phyloP scores from a whole-genome alignment of 2,797 vertebrate genomes.

The Melanogrammus aeglefinus region DNA sequence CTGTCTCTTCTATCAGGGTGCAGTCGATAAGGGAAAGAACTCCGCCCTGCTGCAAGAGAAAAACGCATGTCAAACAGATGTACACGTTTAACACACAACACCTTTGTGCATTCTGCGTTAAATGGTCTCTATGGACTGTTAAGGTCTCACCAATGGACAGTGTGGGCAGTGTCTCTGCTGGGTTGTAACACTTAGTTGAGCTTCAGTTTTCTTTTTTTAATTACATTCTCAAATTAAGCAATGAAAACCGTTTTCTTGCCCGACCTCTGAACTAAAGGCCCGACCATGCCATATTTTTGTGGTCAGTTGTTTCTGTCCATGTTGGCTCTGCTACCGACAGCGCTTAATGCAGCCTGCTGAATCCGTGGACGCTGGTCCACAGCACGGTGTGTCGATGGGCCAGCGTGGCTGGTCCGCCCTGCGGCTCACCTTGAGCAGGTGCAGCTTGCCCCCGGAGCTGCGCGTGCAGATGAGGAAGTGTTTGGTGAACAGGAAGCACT shows the following conservation, averaged over 20 bases:
- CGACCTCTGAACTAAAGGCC: too few relatives aligned
- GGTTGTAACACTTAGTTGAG: neutral
- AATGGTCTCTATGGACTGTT: neutral
- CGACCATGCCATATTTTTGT: too few relatives aligned
- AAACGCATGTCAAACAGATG: neutral
- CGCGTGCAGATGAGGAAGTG: slow-evolving; percentile 97
- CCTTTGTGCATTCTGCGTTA: too few relatives aligned
- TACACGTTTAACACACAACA: neutral
- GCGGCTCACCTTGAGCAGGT: slow-evolving; percentile 88
- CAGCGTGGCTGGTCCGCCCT: too few relatives aligned
- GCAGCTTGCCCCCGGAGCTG: slow-evolving; percentile 96
- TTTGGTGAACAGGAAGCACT: slow-evolving; percentile 98
- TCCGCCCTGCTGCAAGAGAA: slow-evolving; percentile 74
- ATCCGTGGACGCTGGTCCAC: too few relatives aligned
- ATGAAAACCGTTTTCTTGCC: too few relatives aligned
- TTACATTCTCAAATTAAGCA: too few relatives aligned
- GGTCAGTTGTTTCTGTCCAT: too few relatives aligned
- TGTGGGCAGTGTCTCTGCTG: neutral
- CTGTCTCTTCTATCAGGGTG: slow-evolving; percentile 91
- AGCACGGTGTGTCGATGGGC: too few relatives aligned
- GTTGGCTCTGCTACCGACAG: too few relatives aligned
- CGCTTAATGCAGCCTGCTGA: too few relatives aligned
- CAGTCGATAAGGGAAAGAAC: slow-evolving; percentile 94
- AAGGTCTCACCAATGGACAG: neutral
- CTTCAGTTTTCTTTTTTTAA: too few relatives aligned